These are phyloP conservation scores for Coptodon rendalli DNA, from an alignment of 2,113 vertebrate genomes.

Conservation along the genomic window DNA sequence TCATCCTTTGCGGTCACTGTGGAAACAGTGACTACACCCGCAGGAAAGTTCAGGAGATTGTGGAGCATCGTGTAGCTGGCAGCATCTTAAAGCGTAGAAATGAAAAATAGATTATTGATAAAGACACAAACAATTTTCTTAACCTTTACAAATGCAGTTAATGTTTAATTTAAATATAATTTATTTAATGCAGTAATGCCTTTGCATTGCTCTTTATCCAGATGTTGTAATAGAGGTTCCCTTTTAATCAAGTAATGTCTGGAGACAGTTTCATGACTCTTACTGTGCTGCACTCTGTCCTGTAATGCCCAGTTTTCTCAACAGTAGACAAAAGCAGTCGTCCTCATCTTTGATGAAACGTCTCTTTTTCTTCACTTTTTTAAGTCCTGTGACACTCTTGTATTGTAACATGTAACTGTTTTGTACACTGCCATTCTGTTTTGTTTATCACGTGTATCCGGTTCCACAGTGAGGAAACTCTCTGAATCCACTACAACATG, in stretches of 20 bases:
- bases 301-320: no score
- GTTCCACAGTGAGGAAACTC: no score
- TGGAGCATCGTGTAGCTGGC: slow-evolving; percentile 69
- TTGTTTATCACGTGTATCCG: no score
- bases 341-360: no score
- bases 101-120: background rate
- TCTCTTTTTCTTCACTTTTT: no score
- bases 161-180: background rate
- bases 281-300: no score
- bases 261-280: no score
- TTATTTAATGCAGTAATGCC: background rate
- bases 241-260: background rate
- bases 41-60: slow-evolving; percentile 84
- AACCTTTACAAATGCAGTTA: background rate
- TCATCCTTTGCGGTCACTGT: slow-evolving; percentile 79
- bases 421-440: no score
- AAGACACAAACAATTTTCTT: accelerated
- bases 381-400: background rate
- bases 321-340: no score
- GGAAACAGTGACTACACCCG: slow-evolving; percentile 80
- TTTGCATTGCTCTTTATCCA: accelerated
- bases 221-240: background rate
- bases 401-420: no score
- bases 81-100: slow-evolving; percentile 51
- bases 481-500: no score